Base-by-base conservation (phyloP, 1,140 invertebrate genomes). In the Microplitis mediator region DNA sequence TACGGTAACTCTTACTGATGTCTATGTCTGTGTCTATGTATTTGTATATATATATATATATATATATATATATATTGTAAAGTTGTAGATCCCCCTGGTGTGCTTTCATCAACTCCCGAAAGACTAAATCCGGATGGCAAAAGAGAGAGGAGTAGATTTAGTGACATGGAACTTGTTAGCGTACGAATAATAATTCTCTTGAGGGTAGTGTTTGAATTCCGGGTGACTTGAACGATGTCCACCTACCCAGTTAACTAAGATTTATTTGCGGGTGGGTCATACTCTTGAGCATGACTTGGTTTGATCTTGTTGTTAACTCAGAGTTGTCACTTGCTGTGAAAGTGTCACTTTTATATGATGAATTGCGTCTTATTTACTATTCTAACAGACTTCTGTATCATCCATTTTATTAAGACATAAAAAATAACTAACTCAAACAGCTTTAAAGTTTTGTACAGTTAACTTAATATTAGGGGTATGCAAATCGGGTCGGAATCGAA, bases 151-250 rank as follows among this genome's bases (percentile, higher is more conserved):
- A 36, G 34, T 11, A 62, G 35, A 62, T 62, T 62, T 35, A 35
- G 60, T 62, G 32, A 36, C 60, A 62, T 62, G 34, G 60, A n/a
- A 62, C 60, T 62, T 36, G 60, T 62, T 62, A 35, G 60, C 34
- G 60, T 35, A 35, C 60, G 60, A 62, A 62, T 35, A 62, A 62
- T 62, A 62, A 62, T 62, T 62, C 32, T 62, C 13, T 9, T 3
- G 14, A 14, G 60, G 31, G 8, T 62, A 11, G 31, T 36, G 35
- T 62, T 62, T 62, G 32, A 16, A 62, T 36, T 62, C 13, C 60
- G 34, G 13, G 35, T 58, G 56, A n/a, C 34, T 35, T 62, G 32
- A 36, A 35, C 60, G 11, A 36, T 36, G 34, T 36, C 31, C 14
- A 35, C 9, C 13, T n/a, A 34, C 32, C 11, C 3, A 62, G 32